Base-by-base conservation (phyloP, 2,888 invertebrate species). In the Tinea semifulvella region DNA sequence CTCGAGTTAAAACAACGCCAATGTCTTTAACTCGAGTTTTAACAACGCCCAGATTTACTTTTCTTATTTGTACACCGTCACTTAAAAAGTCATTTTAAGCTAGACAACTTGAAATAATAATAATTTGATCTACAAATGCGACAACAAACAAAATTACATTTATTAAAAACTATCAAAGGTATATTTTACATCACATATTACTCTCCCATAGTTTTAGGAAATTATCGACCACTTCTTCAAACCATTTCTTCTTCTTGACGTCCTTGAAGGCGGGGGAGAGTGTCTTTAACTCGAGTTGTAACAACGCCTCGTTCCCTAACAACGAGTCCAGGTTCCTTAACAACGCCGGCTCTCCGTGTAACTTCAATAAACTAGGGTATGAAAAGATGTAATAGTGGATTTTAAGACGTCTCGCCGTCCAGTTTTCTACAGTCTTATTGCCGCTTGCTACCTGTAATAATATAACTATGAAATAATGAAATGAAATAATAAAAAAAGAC, bases 161-260 rank as follows among this genome's bases (percentile, higher is more conserved):
- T n/a, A n/a, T n/a, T n/a, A n/a, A n/a, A n/a, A n/a, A n/a, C n/a
- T n/a, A n/a, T n/a, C n/a, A n/a, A n/a, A n/a, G n/a, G n/a, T n/a
- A n/a, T n/a, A n/a, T n/a, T n/a, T n/a, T n/a, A n/a, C n/a, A 36
- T 87, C 85, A 90, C 87, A 93, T 91, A 70, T 94, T 94, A 58
- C 89, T 89, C 72, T 94, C 94, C 92, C 94, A 94, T 51, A 94
- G 76, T 72, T 92, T 93, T 70, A 93, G 85, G 74, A 91, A 91
- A 83, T 94, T 94, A 74, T 93, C 92, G 65, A 94, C 84, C 47
- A 93, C 91, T 79, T 94, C 93, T 54, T 90, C 88, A 65, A 93
- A 94, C 92, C 93, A 94, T 62, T 87, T 84, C 56, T 87, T 84
- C 65, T 91, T 91, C 31, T 84, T 80, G 2, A 82, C 83, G 54